A percentile compares a stretch with the other conserved stretches of the same genome.
These are phyloP conservation scores for Mya arenaria DNA, from an alignment of 1,140 invertebrate genomes.

Conservation along the genomic window DNA sequence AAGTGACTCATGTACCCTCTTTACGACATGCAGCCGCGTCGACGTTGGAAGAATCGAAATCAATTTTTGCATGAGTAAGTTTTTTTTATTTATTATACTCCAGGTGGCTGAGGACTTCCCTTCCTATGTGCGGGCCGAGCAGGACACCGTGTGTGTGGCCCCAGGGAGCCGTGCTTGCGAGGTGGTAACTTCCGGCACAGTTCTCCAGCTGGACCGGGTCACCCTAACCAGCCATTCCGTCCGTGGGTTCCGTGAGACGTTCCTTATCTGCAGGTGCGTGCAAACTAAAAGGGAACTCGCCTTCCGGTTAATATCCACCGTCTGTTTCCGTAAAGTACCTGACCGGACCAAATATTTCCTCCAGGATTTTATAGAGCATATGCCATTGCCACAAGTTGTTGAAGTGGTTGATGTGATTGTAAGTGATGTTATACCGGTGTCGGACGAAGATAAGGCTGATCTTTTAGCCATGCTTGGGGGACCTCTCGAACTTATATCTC, in stretches of 20 bases:
- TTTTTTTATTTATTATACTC: background rate
- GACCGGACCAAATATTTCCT: slow-evolving; percentile 23
- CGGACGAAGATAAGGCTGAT: slow-evolving; percentile 30
- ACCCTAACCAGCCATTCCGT: background rate
- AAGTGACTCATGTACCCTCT: too few relatives aligned
- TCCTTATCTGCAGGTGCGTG: slow-evolving; percentile 21
- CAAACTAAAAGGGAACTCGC: slow-evolving; percentile 23
- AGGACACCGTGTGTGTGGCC: slow-evolving; percentile 25
- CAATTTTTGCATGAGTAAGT: too few relatives aligned
- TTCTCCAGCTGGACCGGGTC: slow-evolving; percentile 40
- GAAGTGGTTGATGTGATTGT: slow-evolving; percentile 19
- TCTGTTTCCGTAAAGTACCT: slow-evolving; percentile 27
- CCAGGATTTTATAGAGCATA: slow-evolving; percentile 39
- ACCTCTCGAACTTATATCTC: slow-evolving; percentile 24
- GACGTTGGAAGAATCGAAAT: too few relatives aligned
- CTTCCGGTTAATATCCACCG: background rate
- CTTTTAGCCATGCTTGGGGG: slow-evolving; percentile 9
- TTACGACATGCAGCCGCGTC: too few relatives aligned
- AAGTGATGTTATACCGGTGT: slow-evolving; percentile 30
- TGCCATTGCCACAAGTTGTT: slow-evolving; percentile 31
- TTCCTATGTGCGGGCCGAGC: slow-evolving; percentile 11
- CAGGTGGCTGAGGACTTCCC: slow-evolving; percentile 40
- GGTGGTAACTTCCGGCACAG: slow-evolving; percentile 15
- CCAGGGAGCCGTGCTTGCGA: slow-evolving; percentile 1
- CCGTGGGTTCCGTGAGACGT: slow-evolving; percentile 19